Evolutionary conservation across 2,113 vertebrate genomes (phyloP).

Genomic region (Varanus komodoensis): DNA sequence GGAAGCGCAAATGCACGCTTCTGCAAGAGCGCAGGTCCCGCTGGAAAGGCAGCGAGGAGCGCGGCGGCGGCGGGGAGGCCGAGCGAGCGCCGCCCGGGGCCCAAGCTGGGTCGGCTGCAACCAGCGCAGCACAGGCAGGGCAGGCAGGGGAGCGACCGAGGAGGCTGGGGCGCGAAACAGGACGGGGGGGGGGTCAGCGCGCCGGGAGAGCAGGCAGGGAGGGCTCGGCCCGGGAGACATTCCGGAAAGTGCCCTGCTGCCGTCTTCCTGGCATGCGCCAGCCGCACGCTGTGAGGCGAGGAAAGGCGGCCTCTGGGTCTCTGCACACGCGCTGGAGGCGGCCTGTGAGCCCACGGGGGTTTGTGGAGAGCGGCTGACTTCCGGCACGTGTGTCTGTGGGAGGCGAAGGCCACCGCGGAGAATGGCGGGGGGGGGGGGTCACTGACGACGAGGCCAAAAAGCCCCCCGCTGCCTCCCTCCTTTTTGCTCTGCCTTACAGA

Average conservation of each 20-base stretch:
- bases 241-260: background rate
- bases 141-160: background rate
- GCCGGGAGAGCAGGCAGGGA: background rate
- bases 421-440: background rate
- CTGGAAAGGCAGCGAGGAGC: background rate
- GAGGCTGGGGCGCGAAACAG: too few species aligned
- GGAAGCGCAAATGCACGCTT: too few species aligned
- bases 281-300: background rate
- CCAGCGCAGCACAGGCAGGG: background rate
- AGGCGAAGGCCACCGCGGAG: too few species aligned
- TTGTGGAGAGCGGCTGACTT: too few species aligned
- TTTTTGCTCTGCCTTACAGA: background rate
- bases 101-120: background rate
- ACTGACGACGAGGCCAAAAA: background rate
- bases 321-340: background rate
- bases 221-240: background rate
- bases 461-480: background rate
- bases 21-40: background rate
- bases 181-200: too few species aligned
- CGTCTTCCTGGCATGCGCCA: background rate
- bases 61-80: too few species aligned
- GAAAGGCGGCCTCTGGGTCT: too few species aligned
- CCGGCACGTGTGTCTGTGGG: too few species aligned
- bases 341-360: background rate
- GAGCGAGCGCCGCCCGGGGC: too few species aligned